phyloP scores from a whole-genome alignment of 2,113 vertebrate species.

The Urocynchramus pylzowi region DNA sequence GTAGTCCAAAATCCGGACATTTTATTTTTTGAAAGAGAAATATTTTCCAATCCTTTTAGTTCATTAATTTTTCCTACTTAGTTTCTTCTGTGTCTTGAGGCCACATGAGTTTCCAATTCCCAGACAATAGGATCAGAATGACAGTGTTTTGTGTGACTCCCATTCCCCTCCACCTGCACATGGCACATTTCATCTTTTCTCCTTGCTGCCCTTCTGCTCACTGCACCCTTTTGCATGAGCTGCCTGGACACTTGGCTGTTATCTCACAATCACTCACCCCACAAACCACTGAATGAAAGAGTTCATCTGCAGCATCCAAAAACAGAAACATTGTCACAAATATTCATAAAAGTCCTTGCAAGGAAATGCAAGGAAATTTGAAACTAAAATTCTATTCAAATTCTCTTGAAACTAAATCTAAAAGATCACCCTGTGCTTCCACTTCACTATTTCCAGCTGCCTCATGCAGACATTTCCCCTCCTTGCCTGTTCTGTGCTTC shows the following conservation, averaged over 20 bases:
- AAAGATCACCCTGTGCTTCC: background rate
- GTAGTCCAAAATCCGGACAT: background rate
- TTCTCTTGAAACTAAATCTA: background rate
- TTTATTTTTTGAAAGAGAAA: background rate
- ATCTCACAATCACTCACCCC: background rate
- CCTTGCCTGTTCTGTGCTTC: background rate
- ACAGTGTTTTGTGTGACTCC: background rate
- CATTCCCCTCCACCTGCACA: background rate
- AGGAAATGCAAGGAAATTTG: background rate
- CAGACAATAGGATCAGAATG: background rate
- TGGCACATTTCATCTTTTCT: background rate
- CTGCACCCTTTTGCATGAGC: fast-evolving
- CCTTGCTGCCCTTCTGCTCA: background rate
- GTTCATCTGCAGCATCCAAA: background rate
- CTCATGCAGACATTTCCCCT: background rate
- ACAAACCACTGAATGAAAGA: background rate
- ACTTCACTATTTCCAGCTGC: background rate
- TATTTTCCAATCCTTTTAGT: background rate
- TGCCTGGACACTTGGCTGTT: background rate
- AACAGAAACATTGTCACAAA: background rate
- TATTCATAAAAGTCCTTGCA: background rate
- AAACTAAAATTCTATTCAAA: background rate
- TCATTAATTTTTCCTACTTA: background rate
- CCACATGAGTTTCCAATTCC: background rate
- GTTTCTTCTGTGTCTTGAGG: background rate